Conservation (phyloP, 2,113 vertebrate species). For the Collichthys lucidus region DNA sequence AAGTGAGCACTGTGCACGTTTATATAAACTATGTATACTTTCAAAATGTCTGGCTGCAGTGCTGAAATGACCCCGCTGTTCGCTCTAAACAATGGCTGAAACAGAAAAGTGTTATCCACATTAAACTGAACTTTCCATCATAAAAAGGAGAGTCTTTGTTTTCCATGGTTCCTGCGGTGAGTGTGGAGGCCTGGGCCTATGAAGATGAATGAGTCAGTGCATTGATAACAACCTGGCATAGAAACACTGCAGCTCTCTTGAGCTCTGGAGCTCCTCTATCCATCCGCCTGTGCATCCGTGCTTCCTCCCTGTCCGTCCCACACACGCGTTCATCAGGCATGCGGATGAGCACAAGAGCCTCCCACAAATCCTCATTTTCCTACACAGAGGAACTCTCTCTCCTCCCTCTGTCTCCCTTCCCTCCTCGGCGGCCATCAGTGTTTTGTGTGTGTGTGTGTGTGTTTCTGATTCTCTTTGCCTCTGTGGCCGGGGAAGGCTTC, state of each 20-base stretch:
- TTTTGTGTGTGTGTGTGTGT: conserved; percentile 40
- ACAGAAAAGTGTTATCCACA: conserved; percentile 63
- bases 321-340: conserved; percentile 58
- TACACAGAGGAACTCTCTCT: conserved; percentile 36
- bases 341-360: conserved; percentile 51
- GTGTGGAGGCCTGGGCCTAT: conserved; percentile 39
- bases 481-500: conserved; percentile 58
- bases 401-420: conserved; percentile 31
- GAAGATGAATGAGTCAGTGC: conserved; percentile 66
- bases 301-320: conserved; percentile 63
- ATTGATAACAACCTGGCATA: conserved; percentile 56
- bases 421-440: conserved; percentile 24
- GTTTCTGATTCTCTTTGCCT: conserved; percentile 52
- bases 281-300: conserved; percentile 30
- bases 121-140: conserved; percentile 66
- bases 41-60: conserved; percentile 44
- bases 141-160: conserved; percentile 72
- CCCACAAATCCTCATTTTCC: conserved; percentile 56
- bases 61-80: conserved; percentile 39
- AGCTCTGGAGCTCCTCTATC: conserved; percentile 30
- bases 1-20: conserved; percentile 42
- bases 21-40: conserved; percentile 53
- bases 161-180: conserved; percentile 72
- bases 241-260: conserved; percentile 39
- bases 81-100: conserved; percentile 62